phyloP scores from a whole-genome alignment of 2,113 vertebrate species.

The Ammospiza caudacuta region DNA sequence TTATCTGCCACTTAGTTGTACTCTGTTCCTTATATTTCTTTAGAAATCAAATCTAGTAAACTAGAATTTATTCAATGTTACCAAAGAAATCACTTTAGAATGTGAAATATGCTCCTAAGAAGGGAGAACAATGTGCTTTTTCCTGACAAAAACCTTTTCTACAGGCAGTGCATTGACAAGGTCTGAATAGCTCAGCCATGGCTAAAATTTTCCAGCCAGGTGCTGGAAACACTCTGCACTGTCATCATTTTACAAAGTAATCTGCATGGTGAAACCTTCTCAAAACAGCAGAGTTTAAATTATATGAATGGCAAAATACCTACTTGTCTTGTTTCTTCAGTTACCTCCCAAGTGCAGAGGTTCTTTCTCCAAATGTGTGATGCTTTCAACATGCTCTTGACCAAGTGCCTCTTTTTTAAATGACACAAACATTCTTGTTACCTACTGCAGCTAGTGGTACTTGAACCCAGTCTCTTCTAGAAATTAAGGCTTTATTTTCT shows the following conservation, averaged over 20 bases:
- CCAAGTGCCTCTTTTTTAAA: not conserved
- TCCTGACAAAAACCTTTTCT: not conserved
- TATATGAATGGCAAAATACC: not conserved
- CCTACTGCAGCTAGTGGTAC: not conserved
- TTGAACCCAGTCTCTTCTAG: not conserved
- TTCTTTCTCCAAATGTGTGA: not conserved
- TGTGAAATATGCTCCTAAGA: not conserved
- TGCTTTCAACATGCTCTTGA: not conserved
- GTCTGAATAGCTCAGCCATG: not conserved
- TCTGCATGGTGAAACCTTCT: not conserved
- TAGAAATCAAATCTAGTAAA: slow-evolving; percentile 10
- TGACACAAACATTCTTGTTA: not conserved
- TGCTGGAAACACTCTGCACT: not conserved
- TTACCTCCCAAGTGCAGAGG: not conserved
- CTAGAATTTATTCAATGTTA: slow-evolving; percentile 18
- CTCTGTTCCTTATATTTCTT: not conserved
- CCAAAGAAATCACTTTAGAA: not conserved
- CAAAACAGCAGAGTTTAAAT: not conserved
- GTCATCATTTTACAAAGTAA: not conserved
- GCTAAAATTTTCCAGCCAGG: not conserved
- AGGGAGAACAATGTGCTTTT: not conserved
- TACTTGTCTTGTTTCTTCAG: not conserved
- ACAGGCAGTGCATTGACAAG: not conserved
- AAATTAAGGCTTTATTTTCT: not conserved
- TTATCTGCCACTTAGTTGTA: not conserved